Evolutionary conservation across 1,140 invertebrate genomes (phyloP), one percentile per base, ranked within the genome.

Genomic region (Himalopsyche phryganea): DNA sequence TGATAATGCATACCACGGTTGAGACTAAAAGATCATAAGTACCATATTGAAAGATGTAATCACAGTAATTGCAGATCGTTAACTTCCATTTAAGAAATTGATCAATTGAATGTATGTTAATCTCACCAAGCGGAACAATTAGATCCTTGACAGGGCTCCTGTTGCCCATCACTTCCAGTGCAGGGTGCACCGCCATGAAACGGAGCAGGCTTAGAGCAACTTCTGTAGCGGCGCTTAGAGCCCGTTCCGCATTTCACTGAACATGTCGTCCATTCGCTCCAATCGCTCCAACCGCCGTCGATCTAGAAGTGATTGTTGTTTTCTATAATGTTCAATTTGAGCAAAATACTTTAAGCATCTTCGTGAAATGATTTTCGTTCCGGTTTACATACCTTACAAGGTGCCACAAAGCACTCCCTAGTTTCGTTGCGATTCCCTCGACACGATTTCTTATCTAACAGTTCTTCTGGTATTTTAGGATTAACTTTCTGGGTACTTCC

Each of bases 241-340:
- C 81, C 84, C 57, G 72, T 68, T 0, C 82, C 83, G 60, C 85
- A 86, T 9, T 72, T 68, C 3, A 69, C 73, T 3, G 82, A 81
- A 57, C 84, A 85, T 0, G 72, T 67, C 5, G 80, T 76, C 81
- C 83, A 84, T 0, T 48, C 48, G 11, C 66, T 68, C 76, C 75
- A 78, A 1, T 28, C 19, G 2, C 70, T 71, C 74, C 75, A 76
- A 18, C 54, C 62, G 6, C 66, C 66, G 50, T 67, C 32, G 14
- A 65, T 60, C 58, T 61, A 47, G 7, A 15, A 40, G n/a, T n/a
- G n/a, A n/a, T n/a, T n/a, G n/a, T n/a, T n/a, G n/a, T n/a, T n/a
- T n/a, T n/a, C n/a, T n/a, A n/a, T n/a, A n/a, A n/a, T n/a, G n/a
- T n/a, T n/a, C n/a, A n/a, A n/a, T n/a, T n/a, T n/a, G n/a, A n/a